A percentile compares a stretch with the other conserved stretches of the same genome.
These are phyloP conservation scores for Sebastes vulpes DNA, from an alignment of 2,797 vertebrate species.

Conservation along the genomic window DNA sequence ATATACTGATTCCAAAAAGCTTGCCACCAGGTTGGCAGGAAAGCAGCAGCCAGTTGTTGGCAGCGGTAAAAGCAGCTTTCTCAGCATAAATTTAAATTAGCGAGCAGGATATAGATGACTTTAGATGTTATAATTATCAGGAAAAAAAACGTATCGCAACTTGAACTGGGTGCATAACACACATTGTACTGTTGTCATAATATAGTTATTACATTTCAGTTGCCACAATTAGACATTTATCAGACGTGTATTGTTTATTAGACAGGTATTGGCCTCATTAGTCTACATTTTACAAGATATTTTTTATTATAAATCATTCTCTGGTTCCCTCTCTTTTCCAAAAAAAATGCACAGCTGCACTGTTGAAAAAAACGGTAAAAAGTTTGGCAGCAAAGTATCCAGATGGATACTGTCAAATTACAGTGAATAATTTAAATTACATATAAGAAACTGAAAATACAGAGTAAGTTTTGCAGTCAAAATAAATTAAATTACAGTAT, in stretches of 20 bases:
- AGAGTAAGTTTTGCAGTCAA: too few relatives aligned
- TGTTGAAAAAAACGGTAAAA: too few relatives aligned
- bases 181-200: background rate
- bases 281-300: background rate
- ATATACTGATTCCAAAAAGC: constrained; percentile 37
- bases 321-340: background rate
- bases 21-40: constrained; percentile 44
- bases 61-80: constrained; percentile 22
- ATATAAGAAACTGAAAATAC: too few relatives aligned
- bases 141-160: background rate
- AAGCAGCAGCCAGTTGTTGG: constrained; percentile 27
- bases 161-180: background rate
- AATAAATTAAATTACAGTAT: too few relatives aligned
- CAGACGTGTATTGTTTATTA: background rate
- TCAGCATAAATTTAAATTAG: constrained; percentile 44
- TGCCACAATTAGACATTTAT: background rate
- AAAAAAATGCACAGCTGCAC: background rate
- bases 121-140: constrained; percentile 34
- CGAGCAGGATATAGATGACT: constrained; percentile 31
- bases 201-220: background rate
- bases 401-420: too few relatives aligned
- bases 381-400: too few relatives aligned
- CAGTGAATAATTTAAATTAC: too few relatives aligned
- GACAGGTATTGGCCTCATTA: background rate
- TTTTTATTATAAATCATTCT: background rate